Conservation (phyloP, 2,888 invertebrate genomes). For the Drosophila vallismaia region DNA sequence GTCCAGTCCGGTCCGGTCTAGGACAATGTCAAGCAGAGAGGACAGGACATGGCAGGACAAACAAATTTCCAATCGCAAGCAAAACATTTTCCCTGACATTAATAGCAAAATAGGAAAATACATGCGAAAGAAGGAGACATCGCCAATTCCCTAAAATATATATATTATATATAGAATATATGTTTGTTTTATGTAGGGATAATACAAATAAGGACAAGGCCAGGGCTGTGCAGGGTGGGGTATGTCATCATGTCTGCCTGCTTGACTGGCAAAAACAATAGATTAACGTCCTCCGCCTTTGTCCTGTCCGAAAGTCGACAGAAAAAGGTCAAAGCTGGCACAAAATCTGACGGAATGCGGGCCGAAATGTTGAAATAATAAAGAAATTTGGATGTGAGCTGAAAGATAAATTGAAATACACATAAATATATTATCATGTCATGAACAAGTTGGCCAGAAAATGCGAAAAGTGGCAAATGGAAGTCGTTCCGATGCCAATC, state of each 20-base stretch:
- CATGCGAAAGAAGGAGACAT: slow-evolving; percentile 6
- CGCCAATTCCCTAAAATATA: neutral
- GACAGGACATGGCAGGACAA: slow-evolving; percentile 52
- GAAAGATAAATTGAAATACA: slow-evolving; percentile 42
- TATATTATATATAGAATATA: slow-evolving; percentile 7
- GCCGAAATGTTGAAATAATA: slow-evolving; percentile 38
- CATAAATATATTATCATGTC: slow-evolving; percentile 31
- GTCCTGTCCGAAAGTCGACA: slow-evolving; percentile 24
- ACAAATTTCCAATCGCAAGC: slow-evolving; percentile 74
- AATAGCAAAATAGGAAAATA: slow-evolving; percentile 59
- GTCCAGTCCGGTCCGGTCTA: slow-evolving; percentile 39
- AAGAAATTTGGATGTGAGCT: slow-evolving; percentile 32
- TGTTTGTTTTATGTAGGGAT: slow-evolving; percentile 39
- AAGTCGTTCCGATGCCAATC: slow-evolving; percentile 17
- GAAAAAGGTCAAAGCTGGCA: slow-evolving; percentile 56
- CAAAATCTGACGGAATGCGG: slow-evolving; percentile 12
- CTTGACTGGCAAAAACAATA: slow-evolving; percentile 67
- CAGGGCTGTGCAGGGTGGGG: neutral
- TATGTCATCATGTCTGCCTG: slow-evolving; percentile 57
- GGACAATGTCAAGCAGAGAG: slow-evolving; percentile 24
- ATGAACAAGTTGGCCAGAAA: slow-evolving; percentile 8
- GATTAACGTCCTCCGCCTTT: slow-evolving; percentile 58
- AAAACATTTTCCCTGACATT: slow-evolving; percentile 72
- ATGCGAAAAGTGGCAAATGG: neutral
- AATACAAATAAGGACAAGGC: slow-evolving; percentile 10